Percentiles rank a stretch among this genome's conserved stretches.
Evolutionary conservation across 2,888 invertebrate species (phyloP).

Genomic region (Mechanitis messenoides): DNA sequence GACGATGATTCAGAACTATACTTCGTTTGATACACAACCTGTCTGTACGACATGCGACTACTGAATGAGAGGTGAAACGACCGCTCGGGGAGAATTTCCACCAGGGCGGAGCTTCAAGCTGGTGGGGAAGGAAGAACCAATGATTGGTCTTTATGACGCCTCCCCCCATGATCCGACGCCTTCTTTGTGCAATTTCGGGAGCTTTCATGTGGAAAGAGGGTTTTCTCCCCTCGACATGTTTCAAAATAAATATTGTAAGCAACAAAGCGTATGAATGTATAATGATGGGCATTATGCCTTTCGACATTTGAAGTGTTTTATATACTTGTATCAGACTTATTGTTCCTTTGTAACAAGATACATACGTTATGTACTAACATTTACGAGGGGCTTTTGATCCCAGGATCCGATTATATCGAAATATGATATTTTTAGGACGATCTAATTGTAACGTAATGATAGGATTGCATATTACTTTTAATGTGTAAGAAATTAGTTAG

Average conservation of each 20-base stretch:
- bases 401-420: constrained; percentile 65
- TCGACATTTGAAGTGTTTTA: constrained; percentile 73
- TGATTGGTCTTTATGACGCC: constrained; percentile 42
- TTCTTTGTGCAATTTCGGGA: constrained; percentile 63
- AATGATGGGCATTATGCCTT: constrained; percentile 74
- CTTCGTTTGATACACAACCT: constrained; percentile 37
- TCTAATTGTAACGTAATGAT: constrained; percentile 53
- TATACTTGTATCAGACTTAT: constrained; percentile 66
- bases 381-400: constrained; percentile 59
- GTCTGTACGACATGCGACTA: constrained; percentile 42
- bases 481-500: not conserved
- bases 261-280: constrained; percentile 75
- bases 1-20: not conserved
- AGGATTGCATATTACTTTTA: constrained; percentile 28
- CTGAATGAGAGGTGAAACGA: constrained; percentile 47
- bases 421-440: constrained; percentile 66
- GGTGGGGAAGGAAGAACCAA: constrained; percentile 62
- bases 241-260: constrained; percentile 76
- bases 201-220: constrained; percentile 71
- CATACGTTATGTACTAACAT: constrained; percentile 53
- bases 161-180: constrained; percentile 53
- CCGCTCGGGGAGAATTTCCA: constrained; percentile 51
- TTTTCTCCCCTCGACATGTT: constrained; percentile 67
- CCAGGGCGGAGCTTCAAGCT: constrained; percentile 57
- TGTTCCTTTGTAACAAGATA: constrained; percentile 69